A percentile compares a stretch with the other conserved stretches of the same genome.
Conservation (phyloP, 1,140 invertebrate species). For the Drosophila parabipectinata region DNA sequence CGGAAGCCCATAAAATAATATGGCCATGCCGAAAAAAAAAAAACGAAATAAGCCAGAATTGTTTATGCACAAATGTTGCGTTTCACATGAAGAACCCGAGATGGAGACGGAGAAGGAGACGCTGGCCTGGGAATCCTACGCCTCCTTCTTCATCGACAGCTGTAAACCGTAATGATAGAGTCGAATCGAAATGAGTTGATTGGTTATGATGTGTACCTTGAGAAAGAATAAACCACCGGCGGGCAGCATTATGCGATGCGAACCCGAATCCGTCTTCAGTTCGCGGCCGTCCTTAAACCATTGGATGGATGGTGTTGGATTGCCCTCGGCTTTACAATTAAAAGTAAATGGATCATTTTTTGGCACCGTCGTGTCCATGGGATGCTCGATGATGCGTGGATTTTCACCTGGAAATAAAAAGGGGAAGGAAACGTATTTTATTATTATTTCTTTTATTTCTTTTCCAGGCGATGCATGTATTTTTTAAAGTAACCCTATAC, state of each 20-base stretch:
- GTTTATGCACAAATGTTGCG: conserved; percentile 76
- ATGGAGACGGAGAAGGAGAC: neutral
- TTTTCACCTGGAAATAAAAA: conserved; percentile 85
- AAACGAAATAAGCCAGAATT: neutral
- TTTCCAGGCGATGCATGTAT: too few relatives aligned
- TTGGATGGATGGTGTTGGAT: conserved; percentile 86
- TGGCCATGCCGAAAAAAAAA: conserved; percentile 31
- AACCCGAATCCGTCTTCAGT: conserved; percentile 85
- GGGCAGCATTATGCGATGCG: conserved; percentile 86
- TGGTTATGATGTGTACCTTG: conserved; percentile 85
- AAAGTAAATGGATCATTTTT: conserved; percentile 88
- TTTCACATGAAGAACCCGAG: conserved; percentile 50
- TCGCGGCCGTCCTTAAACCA: conserved; percentile 88
- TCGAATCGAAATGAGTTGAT: conserved; percentile 23
- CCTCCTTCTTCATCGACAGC: conserved; percentile 45
- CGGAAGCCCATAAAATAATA: conserved; percentile 80
- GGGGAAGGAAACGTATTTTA: conserved; percentile 9
- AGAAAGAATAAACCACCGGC: conserved; percentile 91
- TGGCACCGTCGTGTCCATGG: conserved; percentile 89
- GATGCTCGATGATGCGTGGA: conserved; percentile 91
- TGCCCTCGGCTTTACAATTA: conserved; percentile 88
- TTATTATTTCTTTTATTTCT: conserved; percentile 1
- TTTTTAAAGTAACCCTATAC: conserved; percentile 22
- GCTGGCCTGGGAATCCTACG: conserved; percentile 23
- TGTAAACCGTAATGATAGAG: conserved; percentile 66